A percentile compares a stretch with the other conserved stretches of the same genome.
Conservation (phyloP, 1,140 invertebrate species). For the Pseudomyrmex gracilis region DNA sequence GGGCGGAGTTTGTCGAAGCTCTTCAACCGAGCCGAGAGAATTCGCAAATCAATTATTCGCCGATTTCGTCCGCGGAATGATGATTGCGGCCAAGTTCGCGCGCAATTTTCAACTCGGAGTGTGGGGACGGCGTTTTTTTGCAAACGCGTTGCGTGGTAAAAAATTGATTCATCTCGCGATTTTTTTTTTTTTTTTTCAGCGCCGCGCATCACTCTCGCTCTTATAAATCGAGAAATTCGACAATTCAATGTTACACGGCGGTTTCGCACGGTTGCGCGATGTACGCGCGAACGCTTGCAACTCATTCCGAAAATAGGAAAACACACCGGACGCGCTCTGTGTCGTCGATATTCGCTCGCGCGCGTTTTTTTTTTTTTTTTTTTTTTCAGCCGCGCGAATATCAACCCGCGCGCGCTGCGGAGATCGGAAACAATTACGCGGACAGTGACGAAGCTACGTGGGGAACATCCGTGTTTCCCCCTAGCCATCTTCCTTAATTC, state of each 20-base stretch:
- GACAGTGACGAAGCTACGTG: neutral
- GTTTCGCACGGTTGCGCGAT: neutral
- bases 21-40: slow-evolving; percentile 50
- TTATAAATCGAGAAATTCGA: slow-evolving; percentile 29
- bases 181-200: slow-evolving; percentile 7
- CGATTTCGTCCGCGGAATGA: slow-evolving; percentile 54
- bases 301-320: neutral
- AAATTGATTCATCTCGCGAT: slow-evolving; percentile 52
- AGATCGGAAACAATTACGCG: slow-evolving; percentile 27
- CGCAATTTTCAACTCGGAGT: too few species aligned
- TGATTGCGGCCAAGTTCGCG: slow-evolving; percentile 35
- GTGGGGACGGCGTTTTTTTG: too few species aligned
- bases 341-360: slow-evolving; percentile 1
- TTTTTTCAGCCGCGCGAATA: neutral
- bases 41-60: slow-evolving; percentile 57
- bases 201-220: neutral
- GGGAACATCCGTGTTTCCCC: neutral
- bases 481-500: slow-evolving; percentile 25
- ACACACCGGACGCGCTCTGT: slow-evolving; percentile 6
- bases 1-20: slow-evolving; percentile 5
- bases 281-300: neutral
- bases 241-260: slow-evolving; percentile 5
- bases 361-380: neutral
- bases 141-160: slow-evolving; percentile 9
- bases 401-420: neutral